Percentiles rank a stretch among this genome's conserved stretches.
Evolutionary conservation across 2,797 vertebrate species (phyloP).

Genomic region (Myotis vivesi): DNA sequence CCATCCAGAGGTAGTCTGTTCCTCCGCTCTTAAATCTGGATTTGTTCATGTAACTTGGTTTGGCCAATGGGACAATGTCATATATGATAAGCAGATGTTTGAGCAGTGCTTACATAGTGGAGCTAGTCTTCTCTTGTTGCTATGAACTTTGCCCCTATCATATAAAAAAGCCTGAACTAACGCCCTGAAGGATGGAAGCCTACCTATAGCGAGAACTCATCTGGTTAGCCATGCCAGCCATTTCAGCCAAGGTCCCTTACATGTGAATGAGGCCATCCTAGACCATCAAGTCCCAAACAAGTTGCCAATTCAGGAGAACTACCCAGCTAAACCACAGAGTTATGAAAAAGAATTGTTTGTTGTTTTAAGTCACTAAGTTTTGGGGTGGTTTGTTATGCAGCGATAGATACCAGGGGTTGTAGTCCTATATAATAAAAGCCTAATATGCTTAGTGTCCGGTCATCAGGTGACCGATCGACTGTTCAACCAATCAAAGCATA

Average conservation of each 20-base stretch:
- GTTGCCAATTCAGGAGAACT: background rate
- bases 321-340: background rate
- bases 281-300: background rate
- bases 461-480: too few relatives aligned
- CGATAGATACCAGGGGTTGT: background rate
- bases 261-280: background rate
- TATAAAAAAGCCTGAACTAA: background rate
- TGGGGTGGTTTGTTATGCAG: background rate
- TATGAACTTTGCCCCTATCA: background rate
- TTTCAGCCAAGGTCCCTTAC: background rate
- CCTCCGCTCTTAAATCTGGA: background rate
- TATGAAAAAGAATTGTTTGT: background rate
- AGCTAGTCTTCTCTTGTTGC: background rate
- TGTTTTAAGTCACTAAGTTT: constrained; percentile 6
- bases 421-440: background rate
- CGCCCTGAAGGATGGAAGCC: background rate
- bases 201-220: background rate
- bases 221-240: background rate
- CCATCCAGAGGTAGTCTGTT: background rate
- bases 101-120: background rate
- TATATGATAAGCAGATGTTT: background rate
- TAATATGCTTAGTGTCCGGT: too few relatives aligned
- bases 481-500: too few relatives aligned
- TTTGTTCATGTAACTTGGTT: background rate
- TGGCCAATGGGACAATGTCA: background rate